These are phyloP conservation scores for Oryctolagus cuniculus DNA, from an alignment of 2,113 vertebrate genomes.

Conservation along the genomic window mOryCun1.1 NC_091449.1:19173001-19173500, in stretches of 20 bases:
- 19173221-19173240: background rate
- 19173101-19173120: background rate
- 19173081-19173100: background rate
- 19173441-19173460: background rate
- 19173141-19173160: background rate
- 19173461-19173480: background rate
- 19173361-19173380: background rate
- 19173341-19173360: background rate
- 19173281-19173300: background rate
- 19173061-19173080: background rate
- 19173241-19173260: background rate
- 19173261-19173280: background rate
- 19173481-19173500: background rate
- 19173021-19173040: too few relatives aligned
- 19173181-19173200: background rate
- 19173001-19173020: background rate
- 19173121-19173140: background rate
- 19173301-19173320: background rate
- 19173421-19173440: background rate
- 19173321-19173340: background rate
- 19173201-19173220: background rate
- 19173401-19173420: background rate
- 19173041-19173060: background rate
- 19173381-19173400: background rate
- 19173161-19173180: background rate